phyloP scores from a whole-genome alignment of 1,140 invertebrate genomes.

The Caerostris darwini region DNA sequence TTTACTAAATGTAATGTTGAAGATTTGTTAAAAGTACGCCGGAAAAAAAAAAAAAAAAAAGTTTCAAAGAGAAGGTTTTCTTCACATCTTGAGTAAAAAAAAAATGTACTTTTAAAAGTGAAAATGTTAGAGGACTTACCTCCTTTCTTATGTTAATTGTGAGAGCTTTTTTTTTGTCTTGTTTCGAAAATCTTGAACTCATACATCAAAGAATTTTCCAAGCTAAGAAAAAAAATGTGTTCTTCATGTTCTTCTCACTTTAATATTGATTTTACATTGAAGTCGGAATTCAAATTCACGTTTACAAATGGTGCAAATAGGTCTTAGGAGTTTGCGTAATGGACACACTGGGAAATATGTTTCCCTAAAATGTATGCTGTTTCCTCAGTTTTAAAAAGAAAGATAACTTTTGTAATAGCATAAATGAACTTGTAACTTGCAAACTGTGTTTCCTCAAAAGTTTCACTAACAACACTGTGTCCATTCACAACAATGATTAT shows the following conservation, averaged over 20 bases:
- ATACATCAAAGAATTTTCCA: slow-evolving; percentile 24
- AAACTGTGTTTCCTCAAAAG: too few relatives aligned
- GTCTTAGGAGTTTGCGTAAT: too few relatives aligned
- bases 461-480: too few relatives aligned
- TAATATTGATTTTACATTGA: background rate
- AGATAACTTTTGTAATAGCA: too few relatives aligned
- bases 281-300: background rate
- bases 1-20: slow-evolving; percentile 52
- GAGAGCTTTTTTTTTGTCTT: background rate
- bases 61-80: too few relatives aligned
- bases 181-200: background rate
- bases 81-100: background rate
- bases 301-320: background rate
- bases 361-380: too few relatives aligned
- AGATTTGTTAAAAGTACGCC: slow-evolving; percentile 26
- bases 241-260: background rate
- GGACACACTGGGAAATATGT: too few relatives aligned
- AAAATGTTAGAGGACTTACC: background rate
- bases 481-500: too few relatives aligned
- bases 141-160: slow-evolving; percentile 5
- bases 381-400: too few relatives aligned
- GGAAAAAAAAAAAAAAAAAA: slow-evolving; percentile 3
- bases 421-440: too few relatives aligned
- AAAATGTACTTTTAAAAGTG: slow-evolving; percentile 21
- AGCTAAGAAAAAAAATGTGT: background rate